Conservation (phyloP, 2,797 vertebrate species). For the Schizopygopsis pylzovi region DNA sequence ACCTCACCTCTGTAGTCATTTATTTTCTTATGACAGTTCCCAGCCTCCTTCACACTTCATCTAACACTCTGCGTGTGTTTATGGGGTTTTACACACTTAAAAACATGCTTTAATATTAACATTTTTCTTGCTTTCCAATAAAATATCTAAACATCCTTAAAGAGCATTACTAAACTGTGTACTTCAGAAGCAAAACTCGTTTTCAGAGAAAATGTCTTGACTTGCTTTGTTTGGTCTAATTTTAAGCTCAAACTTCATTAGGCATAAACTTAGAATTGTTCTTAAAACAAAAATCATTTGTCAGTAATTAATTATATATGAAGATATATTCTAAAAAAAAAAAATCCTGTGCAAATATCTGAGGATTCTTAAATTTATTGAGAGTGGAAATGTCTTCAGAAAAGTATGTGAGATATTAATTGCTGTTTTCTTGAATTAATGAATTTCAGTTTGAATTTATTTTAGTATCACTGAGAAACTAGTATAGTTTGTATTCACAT, state of each 20-base stretch:
- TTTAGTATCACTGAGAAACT: no score
- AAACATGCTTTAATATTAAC: neutral
- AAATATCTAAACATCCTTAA: neutral
- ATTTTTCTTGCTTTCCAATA: neutral
- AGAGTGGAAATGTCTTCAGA: neutral
- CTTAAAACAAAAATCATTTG: neutral
- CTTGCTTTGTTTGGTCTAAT: neutral
- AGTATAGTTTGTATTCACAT: no score
- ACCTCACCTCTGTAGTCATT: conserved; percentile 27
- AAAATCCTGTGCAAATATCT: neutral
- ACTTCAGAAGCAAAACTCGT: neutral
- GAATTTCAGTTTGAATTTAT: no score
- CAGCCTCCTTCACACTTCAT: neutral
- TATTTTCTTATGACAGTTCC: conserved; percentile 6
- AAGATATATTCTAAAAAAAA: no score
- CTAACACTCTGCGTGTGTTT: neutral
- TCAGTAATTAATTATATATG: neutral
- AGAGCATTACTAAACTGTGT: neutral
- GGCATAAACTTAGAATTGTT: neutral
- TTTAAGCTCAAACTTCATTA: neutral
- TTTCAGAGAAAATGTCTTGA: neutral
- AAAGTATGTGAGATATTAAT: no score
- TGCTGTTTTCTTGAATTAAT: no score
- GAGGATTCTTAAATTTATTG: neutral
- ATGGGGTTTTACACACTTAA: neutral